Base-by-base conservation (phyloP, 1,140 invertebrate species). In the Trichonephila inaurata region DNA sequence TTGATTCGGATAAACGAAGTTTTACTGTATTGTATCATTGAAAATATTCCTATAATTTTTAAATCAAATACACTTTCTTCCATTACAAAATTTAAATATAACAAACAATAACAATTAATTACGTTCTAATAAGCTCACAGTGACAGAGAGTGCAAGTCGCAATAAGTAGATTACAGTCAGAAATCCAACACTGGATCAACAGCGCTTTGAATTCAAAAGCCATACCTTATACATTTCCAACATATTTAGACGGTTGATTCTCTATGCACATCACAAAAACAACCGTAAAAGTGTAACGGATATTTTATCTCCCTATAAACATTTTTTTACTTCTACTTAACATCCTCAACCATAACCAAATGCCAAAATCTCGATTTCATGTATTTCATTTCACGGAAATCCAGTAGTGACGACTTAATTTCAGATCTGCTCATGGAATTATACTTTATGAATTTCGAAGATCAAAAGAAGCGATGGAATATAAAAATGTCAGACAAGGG, bases 371-470 rank as follows among this genome's bases (percentile, higher is more conserved):
- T 77, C 51, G 12, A 85, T 60, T 85, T 85, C 44, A 28, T 60
- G 82, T 85, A 60, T 58, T 28, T 24, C 83, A 85, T 60, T 60
- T 16, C 14, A 61, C 51, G n/a, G 83, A n/a, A 60, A 60, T 24
- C 51, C 19, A 66, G 14, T 21, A 58, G 28, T 64, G 86, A 88
- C 33, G 86, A 66, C 86, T 88, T 88, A 88, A 88, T 88, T 88
- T 66, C 62, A 28, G 18, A 69, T 18, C 44, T 66, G 21, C 21
- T 21, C 60, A 66, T 21, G 62, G 60, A 88, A 88, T 62, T 64
- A 64, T 88, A 88, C 24, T 88, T 88, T 66, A 40, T n/a, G 86
- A 88, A 88, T 88, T 88, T 44, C n/a, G 19, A 51, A 44, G 60
- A 88, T 88, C 86, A 88, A 66, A 88, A 40, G 86, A n/a, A 62